These are phyloP conservation scores for Yasuhikotakia modesta DNA, from an alignment of 2,797 vertebrate species.

Conservation along the genomic window DNA sequence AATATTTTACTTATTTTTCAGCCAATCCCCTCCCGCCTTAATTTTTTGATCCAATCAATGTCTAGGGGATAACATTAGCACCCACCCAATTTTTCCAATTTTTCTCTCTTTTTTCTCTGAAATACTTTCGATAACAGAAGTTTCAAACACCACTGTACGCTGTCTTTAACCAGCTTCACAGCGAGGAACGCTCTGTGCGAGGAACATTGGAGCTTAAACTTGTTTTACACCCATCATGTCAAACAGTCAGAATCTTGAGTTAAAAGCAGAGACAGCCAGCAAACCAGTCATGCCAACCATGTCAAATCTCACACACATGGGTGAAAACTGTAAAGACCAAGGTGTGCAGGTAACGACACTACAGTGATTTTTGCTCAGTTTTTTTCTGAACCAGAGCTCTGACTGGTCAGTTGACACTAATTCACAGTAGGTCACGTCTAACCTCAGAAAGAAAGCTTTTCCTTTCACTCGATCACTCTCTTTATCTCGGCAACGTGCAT, in stretches of 20 bases:
- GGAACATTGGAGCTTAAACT: constrained; percentile 17
- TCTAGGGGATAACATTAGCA: not conserved
- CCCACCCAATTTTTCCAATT: not conserved
- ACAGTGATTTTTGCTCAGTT: constrained; percentile 37
- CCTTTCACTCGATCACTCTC: constrained; percentile 19
- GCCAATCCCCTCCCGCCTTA: too few relatives aligned
- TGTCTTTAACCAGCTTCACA: not conserved
- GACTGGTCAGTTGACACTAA: constrained; percentile 76
- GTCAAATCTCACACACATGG: constrained; percentile 61
- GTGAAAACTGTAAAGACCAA: constrained; percentile 47
- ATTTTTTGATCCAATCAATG: too few relatives aligned
- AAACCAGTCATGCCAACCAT: constrained; percentile 35
- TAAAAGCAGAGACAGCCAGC: constrained; percentile 18
- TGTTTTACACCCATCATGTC: constrained; percentile 34
- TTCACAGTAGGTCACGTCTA: constrained; percentile 72
- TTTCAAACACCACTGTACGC: not conserved
- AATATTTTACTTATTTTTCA: not conserved
- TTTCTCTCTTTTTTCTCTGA: not conserved
- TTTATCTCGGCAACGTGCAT: constrained; percentile 7
- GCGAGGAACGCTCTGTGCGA: not conserved
- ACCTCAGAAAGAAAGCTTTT: constrained; percentile 70
- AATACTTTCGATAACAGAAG: not conserved
- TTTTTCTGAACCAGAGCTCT: constrained; percentile 53
- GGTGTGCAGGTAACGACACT: constrained; percentile 49
- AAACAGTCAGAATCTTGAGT: constrained; percentile 29